Evolutionary conservation across 2,888 invertebrate genomes (phyloP), one percentile per base, ranked within the genome.

Genomic region (Caenorhabditis auriculariae): DNA sequence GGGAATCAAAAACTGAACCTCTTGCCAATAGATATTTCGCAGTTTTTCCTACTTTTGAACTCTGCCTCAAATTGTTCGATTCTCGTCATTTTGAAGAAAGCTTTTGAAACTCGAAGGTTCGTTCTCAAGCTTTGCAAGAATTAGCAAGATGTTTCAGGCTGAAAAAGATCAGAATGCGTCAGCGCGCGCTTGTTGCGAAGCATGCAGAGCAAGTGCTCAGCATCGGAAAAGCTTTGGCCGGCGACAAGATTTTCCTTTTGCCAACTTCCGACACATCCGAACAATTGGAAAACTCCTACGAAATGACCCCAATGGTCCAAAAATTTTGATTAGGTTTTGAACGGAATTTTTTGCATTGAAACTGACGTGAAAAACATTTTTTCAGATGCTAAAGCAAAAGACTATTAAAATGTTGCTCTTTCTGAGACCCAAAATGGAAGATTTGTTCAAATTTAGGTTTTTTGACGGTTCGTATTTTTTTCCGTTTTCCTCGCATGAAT

Each of bases 31-130:
- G 60, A 64, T 21, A 15, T 60, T 7, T 60, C 54, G 3, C 60
- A 67, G 15, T 73, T 75, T 27, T 60, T 68, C 29, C 54, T 74
- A 2, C 62, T 75, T 7, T 57, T 75, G 17, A 75, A 75, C 52
- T 73, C 75, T 1, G 75, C 75, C 37, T 68, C 75, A 21, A 75
- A 75, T 26, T 72, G 69, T 4, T 67, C 72, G 32, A 67, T 75
- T 39, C 74, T 73, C 46, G 75, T 75, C 27, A 66, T 75, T 1
- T 60, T 75, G 28, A 75, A 74, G 54, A 62, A 69, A 45, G 68
- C 69, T n/a, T 74, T 75, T 47, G 74, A 75, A 42, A 66, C 72
- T 2, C 46, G 72, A 50, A 61, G 74, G 62, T 64, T 23, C 24
- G 23, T 24, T 44, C 24, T 44, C 19, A 41, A 7, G 17, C 17